phyloP scores from a whole-genome alignment of 2,888 invertebrate species.

The Phanerotoma sp. region DNA sequence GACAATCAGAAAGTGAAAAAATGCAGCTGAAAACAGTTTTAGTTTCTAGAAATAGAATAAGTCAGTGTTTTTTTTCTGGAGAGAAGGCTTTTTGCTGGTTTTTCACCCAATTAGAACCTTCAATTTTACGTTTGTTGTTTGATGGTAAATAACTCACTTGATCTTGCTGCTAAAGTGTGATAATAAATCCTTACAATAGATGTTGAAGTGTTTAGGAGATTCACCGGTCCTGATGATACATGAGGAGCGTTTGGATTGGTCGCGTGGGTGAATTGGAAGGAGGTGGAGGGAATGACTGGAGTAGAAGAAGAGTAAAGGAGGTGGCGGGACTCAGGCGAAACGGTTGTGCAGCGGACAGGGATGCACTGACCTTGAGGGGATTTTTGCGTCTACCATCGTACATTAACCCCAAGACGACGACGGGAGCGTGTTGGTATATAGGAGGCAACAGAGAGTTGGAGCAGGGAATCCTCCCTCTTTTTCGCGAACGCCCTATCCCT shows the following conservation, averaged over 20 bases:
- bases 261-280: conserved; percentile 45
- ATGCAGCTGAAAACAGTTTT: no score
- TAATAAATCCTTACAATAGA: not conserved
- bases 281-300: not conserved
- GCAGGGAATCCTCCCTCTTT: conserved; percentile 9
- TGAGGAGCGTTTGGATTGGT: conserved; percentile 30
- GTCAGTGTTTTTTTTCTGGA: no score
- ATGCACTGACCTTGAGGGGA: conserved; percentile 57
- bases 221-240: not conserved
- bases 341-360: conserved; percentile 41
- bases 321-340: conserved; percentile 26
- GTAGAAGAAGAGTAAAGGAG: conserved; percentile 10
- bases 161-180: no score
- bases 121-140: no score
- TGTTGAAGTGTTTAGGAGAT: no score
- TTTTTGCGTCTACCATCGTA: conserved; percentile 56
- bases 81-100: no score
- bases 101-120: no score
- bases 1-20: no score
- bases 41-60: no score
- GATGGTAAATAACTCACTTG: no score
- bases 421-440: conserved; percentile 17
- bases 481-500: conserved; percentile 27
- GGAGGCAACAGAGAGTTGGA: conserved; percentile 16
- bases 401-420: conserved; percentile 54